These are phyloP conservation scores for Leptosomus discolor DNA, from an alignment of 2,113 vertebrate genomes.

Conservation along the genomic window DNA sequence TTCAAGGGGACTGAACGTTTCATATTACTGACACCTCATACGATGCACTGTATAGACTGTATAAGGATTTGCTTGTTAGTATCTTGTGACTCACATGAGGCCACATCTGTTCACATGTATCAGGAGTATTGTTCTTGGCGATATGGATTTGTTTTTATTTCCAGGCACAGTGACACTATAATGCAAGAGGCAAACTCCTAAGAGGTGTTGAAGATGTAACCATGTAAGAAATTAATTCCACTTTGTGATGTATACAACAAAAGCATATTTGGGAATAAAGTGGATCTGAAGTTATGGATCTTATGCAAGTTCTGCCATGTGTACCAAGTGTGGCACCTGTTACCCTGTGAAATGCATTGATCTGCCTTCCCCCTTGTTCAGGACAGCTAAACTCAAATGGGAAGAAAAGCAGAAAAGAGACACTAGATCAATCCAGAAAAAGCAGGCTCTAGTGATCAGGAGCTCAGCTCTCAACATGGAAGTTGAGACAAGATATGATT, in stretches of 20 bases:
- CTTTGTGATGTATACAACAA: background rate
- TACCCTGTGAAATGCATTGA: background rate
- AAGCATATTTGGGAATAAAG: background rate
- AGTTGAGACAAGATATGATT: background rate
- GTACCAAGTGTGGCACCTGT: background rate
- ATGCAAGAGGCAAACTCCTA: background rate
- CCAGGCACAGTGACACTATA: background rate
- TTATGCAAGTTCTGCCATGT: background rate
- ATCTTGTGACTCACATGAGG: background rate
- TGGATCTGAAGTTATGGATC: background rate
- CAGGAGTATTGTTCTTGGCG: background rate
- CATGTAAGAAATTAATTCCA: background rate
- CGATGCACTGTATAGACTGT: background rate
- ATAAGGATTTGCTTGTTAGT: background rate
- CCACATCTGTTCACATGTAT: background rate
- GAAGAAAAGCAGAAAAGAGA: background rate
- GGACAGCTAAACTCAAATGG: background rate
- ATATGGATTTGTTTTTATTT: background rate
- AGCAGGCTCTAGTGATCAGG: background rate
- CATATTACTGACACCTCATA: background rate
- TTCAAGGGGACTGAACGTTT: background rate
- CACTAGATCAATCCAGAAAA: background rate
- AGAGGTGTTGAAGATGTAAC: background rate
- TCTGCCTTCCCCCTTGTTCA: background rate
- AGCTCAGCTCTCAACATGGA: background rate